Base-by-base conservation (phyloP, 2,888 invertebrate species). In the Diloba caeruleocephala region DNA sequence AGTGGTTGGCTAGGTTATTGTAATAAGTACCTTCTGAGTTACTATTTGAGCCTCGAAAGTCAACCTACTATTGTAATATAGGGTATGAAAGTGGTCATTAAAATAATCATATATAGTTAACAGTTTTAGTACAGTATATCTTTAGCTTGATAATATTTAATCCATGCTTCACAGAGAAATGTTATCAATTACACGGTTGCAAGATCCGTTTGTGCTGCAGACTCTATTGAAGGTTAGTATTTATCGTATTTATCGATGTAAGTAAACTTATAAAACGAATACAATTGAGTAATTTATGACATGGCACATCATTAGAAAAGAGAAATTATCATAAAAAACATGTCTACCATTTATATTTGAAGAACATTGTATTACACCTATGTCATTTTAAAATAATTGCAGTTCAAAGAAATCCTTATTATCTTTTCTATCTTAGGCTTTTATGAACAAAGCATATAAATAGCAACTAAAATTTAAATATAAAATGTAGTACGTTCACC, bases 401-500 rank as follows among this genome's bases (percentile, higher is more conserved):
- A 26, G 21, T 46, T 29, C 23, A 37, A 32, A 32, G 3, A 38
- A 21, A 42, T 14, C 10, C 26, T 5, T n/a, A n/a, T n/a, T n/a
- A n/a, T n/a, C n/a, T n/a, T n/a, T n/a, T n/a, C n/a, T n/a, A n/a
- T n/a, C n/a, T n/a, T n/a, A n/a, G 13, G 21, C 6, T 37, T 39
- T 34, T 8, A 14, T 17, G 26, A 44, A 58, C 23, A 57, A 58
- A 31, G 29, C 31, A 32, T 36, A 31, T 15, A 17, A 12, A 32
- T 37, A 12, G 7, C 19, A 29, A 45, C 32, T 9, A 53, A 46
- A 41, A 61, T 36, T 41, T 23, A 60, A 60, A 43, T 33, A 6
- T 52, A 17, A 10, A 60, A 39, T 21, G 15, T 6, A 17, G 28
- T 38, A 13, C 34, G 14, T 53, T 46, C 45, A 29, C 41, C 25